Base-by-base conservation (phyloP, 2,888 invertebrate species). In the Sphaerophoria taeniata region DNA sequence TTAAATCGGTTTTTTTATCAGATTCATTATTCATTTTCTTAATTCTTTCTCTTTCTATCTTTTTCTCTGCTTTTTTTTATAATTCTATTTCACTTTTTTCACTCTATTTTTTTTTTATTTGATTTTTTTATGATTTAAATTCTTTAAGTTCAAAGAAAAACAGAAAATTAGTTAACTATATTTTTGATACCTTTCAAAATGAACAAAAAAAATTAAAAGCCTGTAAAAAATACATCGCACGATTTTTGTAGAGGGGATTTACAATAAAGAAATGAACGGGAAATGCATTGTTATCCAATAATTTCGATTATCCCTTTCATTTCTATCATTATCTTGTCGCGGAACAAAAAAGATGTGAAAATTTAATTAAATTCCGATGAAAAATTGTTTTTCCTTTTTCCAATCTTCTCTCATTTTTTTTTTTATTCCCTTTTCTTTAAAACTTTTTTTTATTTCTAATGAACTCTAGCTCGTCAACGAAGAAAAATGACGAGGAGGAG, bases 1-100 rank as follows among this genome's bases (percentile, higher is more conserved):
- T 91, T 88, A 90, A 89, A 89, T 90, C 90, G 90, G 89, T 90
- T 89, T 89, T 90, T 89, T 91, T 91, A 88, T 88, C 88, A 87
- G 87, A 88, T 89, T 90, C 91, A 91, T 91, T 91, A 91, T 91
- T 92, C 88, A 89, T 89, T 88, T 88, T 88, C 77, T 81, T 3
- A 24, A 24, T 39, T 39, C 39, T 39, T 80, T 72, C 71, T 82
- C 87, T 77, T 55, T 74, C 76, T 76, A 80, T 75, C 39, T 65
- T 83, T 72, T 87, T 73, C 60, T 76, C 73, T 75, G 69, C 75
- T 81, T 67, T 73, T 82, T 72, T 72, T 70, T 61, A 70, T 80
- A 56, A 75, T 71, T 82, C 78, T 83, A 56, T 87, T 79, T 76
- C 61, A 61, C 79, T 80, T 79, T 71, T 84, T 67, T 67, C 53